Conservation (phyloP, 23 tunicate genomes). For the Styela clava region DNA sequence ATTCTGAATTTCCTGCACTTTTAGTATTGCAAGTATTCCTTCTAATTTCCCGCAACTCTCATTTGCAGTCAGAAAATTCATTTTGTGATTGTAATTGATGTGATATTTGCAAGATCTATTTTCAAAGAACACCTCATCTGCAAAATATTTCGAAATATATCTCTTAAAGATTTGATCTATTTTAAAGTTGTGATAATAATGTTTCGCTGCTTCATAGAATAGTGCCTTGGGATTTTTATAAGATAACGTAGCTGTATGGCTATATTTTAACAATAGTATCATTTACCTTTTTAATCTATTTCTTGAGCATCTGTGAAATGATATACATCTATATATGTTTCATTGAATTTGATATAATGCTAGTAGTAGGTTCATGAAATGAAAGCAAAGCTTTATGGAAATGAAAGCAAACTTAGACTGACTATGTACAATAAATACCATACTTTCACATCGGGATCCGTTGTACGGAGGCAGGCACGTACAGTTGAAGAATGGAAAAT, state of each 20-base stretch:
- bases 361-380: background rate
- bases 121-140: background rate
- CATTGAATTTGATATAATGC: background rate
- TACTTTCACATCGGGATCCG: background rate
- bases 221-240: background rate
- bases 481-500: background rate
- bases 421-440: no score
- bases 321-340: background rate
- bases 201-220: background rate
- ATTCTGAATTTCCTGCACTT: background rate
- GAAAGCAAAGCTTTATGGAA: background rate
- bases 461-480: background rate
- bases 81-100: background rate
- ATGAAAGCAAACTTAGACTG: background rate
- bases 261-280: no score
- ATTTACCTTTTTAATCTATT: no score
- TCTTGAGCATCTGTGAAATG: no score
- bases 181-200: background rate
- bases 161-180: background rate
- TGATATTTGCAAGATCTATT: background rate
- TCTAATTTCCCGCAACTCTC: background rate
- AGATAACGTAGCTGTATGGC: background rate
- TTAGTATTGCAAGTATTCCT: background rate
- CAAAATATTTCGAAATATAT: background rate
- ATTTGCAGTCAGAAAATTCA: background rate